Evolutionary conservation across 2,888 invertebrate genomes (phyloP).

Genomic region (Luperina testacea): DNA sequence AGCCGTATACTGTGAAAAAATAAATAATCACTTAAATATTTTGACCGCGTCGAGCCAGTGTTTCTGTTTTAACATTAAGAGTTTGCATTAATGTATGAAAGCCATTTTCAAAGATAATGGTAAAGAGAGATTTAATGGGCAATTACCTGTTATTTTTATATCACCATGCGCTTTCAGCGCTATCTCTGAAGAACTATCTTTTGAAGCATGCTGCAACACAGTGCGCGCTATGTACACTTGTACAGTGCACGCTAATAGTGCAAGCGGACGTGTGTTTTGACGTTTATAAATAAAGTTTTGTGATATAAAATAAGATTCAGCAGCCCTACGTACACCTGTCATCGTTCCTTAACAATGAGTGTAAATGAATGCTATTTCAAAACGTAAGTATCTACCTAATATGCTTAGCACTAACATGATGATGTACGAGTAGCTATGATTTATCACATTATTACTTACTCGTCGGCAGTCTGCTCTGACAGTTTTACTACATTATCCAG

Average conservation of each 20-base stretch:
- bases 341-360: background rate
- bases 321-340: background rate
- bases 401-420: conserved; percentile 8
- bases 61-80: background rate
- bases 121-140: background rate
- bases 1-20: background rate
- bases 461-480: background rate
- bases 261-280: background rate
- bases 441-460: conserved; percentile 29
- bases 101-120: background rate
- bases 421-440: conserved; percentile 9
- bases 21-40: background rate
- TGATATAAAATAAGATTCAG: background rate
- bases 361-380: background rate
- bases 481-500: conserved; percentile 40
- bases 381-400: conserved; percentile 11
- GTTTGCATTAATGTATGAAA: background rate
- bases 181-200: background rate
- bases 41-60: conserved; percentile 1
- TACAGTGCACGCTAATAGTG: background rate
- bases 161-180: background rate
- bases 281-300: background rate
- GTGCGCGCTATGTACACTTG: background rate
- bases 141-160: background rate
- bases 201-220: background rate